Evolutionary conservation across 2,113 vertebrate genomes (phyloP).

Genomic region (Zootoca vivipara): DNA sequence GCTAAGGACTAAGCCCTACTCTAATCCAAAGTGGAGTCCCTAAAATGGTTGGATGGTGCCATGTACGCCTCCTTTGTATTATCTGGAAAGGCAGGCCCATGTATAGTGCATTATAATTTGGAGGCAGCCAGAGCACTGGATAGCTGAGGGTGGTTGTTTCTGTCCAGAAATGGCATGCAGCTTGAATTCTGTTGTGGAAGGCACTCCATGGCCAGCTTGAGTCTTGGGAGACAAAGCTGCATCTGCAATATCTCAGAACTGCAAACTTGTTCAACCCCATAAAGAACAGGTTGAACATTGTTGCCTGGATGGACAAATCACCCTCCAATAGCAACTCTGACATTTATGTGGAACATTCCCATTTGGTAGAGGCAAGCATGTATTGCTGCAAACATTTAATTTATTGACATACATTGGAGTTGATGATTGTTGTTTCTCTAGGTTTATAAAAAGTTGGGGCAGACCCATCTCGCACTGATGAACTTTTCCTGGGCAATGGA

Average conservation of each 20-base stretch:
- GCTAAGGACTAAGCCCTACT: too few species aligned
- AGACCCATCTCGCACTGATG: constrained; percentile 97
- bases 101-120: neutral
- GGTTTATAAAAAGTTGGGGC: constrained; percentile 99
- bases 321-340: neutral
- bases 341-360: neutral
- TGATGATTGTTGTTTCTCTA: constrained; percentile 54
- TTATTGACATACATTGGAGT: neutral
- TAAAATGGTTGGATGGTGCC: neutral
- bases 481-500: constrained; percentile 99
- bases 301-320: neutral
- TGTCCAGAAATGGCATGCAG: neutral
- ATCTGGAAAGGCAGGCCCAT: neutral
- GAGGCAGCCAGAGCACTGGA: neutral
- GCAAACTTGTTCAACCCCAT: neutral
- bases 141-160: neutral
- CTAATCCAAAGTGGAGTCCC: too few species aligned
- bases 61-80: neutral
- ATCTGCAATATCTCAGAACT: neutral
- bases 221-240: neutral
- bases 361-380: neutral
- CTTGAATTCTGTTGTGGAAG: neutral
- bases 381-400: neutral
- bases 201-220: too few species aligned
- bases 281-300: neutral